Evolutionary conservation across 92 coral and sea anemone genomes (phyloP).

Genomic region (Palythoa caribaeorum): DNA sequence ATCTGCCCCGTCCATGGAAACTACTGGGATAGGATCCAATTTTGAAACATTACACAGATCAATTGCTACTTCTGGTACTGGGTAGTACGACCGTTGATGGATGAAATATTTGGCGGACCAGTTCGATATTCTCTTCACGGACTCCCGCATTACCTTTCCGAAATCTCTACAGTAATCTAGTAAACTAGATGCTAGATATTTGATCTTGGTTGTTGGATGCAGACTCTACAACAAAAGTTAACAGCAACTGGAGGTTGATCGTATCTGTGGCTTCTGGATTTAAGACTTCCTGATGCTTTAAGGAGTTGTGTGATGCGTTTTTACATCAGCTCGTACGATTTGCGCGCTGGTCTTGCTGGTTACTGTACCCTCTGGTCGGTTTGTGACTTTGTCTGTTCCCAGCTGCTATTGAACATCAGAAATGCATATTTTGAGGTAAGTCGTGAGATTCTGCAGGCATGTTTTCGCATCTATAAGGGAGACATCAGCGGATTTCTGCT

Average conservation of each 20-base stretch:
- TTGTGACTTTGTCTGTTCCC: too few species aligned
- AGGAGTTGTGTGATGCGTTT: constrained; percentile 44
- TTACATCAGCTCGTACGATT: constrained; percentile 42
- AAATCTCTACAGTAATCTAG: constrained; percentile 23
- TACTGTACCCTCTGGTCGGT: constrained; percentile 2
- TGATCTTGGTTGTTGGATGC: constrained; percentile 22
- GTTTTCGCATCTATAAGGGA: too few species aligned
- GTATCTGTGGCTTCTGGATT: constrained; percentile 13
- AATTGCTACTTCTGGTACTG: constrained; percentile 25
- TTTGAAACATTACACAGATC: neutral
- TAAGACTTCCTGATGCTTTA: constrained; percentile 15
- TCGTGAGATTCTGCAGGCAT: too few species aligned
- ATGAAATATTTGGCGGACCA: constrained; percentile 49
- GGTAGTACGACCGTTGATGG: constrained; percentile 45
- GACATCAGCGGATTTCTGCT: too few species aligned
- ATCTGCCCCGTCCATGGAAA: constrained; percentile 24
- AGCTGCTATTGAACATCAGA: too few species aligned
- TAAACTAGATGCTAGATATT: neutral
- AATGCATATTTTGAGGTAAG: too few species aligned
- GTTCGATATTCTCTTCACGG: constrained; percentile 25
- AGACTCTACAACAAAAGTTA: constrained; percentile 42
- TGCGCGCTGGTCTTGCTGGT: constrained; percentile 24
- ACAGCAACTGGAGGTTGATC: constrained; percentile 37
- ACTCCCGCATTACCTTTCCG: constrained; percentile 27
- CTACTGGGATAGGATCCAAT: constrained; percentile 37